Conservation (phyloP, 2,113 vertebrate genomes). For the Sporophila hypoxantha region DNA sequence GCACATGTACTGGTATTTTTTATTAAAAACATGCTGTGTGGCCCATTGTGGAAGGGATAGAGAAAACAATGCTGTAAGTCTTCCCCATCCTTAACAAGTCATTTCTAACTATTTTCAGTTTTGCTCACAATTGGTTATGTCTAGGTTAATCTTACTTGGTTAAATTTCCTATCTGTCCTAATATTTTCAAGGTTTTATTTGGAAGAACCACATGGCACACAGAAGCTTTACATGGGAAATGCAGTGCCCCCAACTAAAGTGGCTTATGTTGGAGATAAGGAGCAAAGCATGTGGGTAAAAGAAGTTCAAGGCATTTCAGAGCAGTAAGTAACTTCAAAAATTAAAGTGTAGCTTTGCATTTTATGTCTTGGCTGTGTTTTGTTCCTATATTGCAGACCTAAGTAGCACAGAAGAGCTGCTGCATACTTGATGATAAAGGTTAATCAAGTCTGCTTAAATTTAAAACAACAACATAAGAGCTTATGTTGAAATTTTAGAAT, state of each 20-base stretch:
- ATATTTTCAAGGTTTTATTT: slow-evolving; percentile 77
- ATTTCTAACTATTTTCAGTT: background rate
- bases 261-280: slow-evolving; percentile 80
- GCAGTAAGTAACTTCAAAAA: slow-evolving; percentile 74
- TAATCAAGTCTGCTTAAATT: background rate
- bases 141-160: background rate
- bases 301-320: slow-evolving; percentile 90
- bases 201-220: slow-evolving; percentile 82
- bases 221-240: slow-evolving; percentile 77
- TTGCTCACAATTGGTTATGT: background rate
- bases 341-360: background rate
- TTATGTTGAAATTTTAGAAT: background rate
- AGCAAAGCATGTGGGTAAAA: slow-evolving; percentile 87
- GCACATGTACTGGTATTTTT: background rate
- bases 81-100: background rate
- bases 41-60: background rate
- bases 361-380: background rate
- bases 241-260: slow-evolving; percentile 82
- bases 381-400: background rate
- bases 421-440: background rate
- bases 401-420: background rate
- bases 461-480: background rate
- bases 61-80: background rate
- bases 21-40: background rate
- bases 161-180: background rate